phyloP scores from a whole-genome alignment of 2,888 invertebrate genomes.

The Ischnus inquisitorius region DNA sequence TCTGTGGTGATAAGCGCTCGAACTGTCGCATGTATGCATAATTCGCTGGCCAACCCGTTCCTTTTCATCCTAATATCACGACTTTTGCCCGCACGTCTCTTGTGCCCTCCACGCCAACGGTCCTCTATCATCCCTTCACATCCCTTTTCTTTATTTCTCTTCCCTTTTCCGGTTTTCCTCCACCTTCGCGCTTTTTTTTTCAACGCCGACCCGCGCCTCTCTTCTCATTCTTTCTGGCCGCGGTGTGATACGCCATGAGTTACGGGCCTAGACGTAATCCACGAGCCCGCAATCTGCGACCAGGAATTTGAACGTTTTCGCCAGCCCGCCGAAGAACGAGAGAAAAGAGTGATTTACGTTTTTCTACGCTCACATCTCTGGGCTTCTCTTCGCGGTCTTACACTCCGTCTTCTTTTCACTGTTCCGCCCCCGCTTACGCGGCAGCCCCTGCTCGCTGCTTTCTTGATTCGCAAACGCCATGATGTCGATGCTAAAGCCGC shows the following conservation, averaged over 20 bases:
- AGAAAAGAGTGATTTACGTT: slow-evolving; percentile 71
- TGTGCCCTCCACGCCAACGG: slow-evolving; percentile 37
- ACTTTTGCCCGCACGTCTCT: not conserved
- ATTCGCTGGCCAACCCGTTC: slow-evolving; percentile 41
- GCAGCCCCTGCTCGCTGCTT: not conserved
- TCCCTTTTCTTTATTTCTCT: slow-evolving; percentile 58
- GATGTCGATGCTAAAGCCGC: slow-evolving; percentile 7
- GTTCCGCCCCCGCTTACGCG: slow-evolving; percentile 15
- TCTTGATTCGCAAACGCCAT: not conserved
- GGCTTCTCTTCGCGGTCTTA: slow-evolving; percentile 35
- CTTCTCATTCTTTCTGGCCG: slow-evolving; percentile 65
- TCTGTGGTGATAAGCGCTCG: not conserved
- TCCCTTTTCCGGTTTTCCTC: slow-evolving; percentile 39
- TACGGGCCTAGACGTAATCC: slow-evolving; percentile 72
- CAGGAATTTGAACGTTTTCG: slow-evolving; percentile 72
- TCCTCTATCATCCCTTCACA: slow-evolving; percentile 67
- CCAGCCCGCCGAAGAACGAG: slow-evolving; percentile 22
- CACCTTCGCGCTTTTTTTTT: slow-evolving; percentile 10
- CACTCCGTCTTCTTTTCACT: slow-evolving; percentile 55
- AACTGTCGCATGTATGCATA: slow-evolving; percentile 40
- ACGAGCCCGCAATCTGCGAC: slow-evolving; percentile 71
- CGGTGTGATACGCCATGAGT: slow-evolving; percentile 72
- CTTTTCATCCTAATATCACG: slow-evolving; percentile 58
- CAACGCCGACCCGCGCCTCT: slow-evolving; percentile 2
- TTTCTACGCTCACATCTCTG: slow-evolving; percentile 51